Base-by-base conservation (phyloP, 2,888 invertebrate genomes). In the Corythucha ciliata region DNA sequence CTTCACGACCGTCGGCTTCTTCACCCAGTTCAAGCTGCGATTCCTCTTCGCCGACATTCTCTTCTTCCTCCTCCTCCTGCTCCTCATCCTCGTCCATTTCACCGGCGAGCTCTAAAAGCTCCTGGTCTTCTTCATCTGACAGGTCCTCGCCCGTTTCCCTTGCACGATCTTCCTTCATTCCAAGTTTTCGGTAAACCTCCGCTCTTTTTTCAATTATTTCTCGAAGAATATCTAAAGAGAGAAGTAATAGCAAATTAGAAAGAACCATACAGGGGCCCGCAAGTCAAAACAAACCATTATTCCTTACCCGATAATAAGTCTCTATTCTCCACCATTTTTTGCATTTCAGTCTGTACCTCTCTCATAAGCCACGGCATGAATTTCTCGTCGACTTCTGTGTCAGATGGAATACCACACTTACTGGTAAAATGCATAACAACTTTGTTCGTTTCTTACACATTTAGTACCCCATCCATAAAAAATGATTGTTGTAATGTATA, bases 301-400 rank as follows among this genome's bases (percentile, higher is more conserved):
- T n/a, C 8, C 55, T 71, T 68, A 78, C 83, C 83, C 61, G 83
- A 80, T 46, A 92, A 74, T 54, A 91, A 75, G 66, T 87, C 83
- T 54, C 85, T 76, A 59, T 86, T 86, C 63, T 83, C 81, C 58
- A 88, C 79, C 69, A 86, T 79, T 55, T 80, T 80, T 62, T 85
- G 81, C 63, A 92, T 76, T 70, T 90, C 87, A 55, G 75, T 73
- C 44, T 83, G 79, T 41, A 91, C 89, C 68, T 86, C 83, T 47
- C 77, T 76, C 71, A 85, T 80, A 59, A 92, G 71, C 91, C 90
- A 91, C 45, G 90, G 88, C 75, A 87, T 78, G 71, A 89, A 86
- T 48, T 81, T 79, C 60, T 86, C 80, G 63, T 85, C 82, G 16
- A 52, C 52, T 41, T 47, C 52, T 52, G 52, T 16, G 45, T 37